A percentile compares a stretch with the other conserved stretches of the same genome.
These are phyloP conservation scores for Sepioteuthis lessoniana DNA, from an alignment of 2,888 invertebrate genomes.

Conservation along the genomic window DNA sequence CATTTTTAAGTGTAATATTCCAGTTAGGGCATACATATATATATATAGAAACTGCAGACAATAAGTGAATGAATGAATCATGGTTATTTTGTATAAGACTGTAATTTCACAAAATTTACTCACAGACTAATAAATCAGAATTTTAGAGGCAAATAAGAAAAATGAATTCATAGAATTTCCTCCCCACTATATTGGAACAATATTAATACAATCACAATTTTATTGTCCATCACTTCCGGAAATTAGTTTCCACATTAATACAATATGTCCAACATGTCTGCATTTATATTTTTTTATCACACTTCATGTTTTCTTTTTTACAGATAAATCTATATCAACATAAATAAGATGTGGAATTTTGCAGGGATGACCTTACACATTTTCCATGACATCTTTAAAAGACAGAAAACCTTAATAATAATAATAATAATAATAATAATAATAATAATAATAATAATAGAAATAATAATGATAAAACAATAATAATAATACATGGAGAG, in stretches of 20 bases:
- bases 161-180: not conserved
- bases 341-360: too few relatives aligned
- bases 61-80: too few relatives aligned
- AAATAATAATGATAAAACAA: too few relatives aligned
- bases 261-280: not conserved
- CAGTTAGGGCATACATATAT: too few relatives aligned
- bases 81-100: not conserved
- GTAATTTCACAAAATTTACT: not conserved
- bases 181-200: not conserved
- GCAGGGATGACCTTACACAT: too few relatives aligned
- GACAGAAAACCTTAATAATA: not conserved
- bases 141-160: not conserved
- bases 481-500: not conserved
- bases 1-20: too few relatives aligned
- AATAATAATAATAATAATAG: too few relatives aligned
- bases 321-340: too few relatives aligned
- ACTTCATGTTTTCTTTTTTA: not conserved
- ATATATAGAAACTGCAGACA: too few relatives aligned
- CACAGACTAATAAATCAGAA: not conserved
- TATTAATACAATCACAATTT: not conserved
- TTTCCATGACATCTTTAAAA: not conserved
- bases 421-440: not conserved
- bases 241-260: constrained; percentile 12
- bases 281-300: not conserved
- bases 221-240: not conserved